Conservation (phyloP, 1,140 invertebrate species). For the Ephestia elutella region DNA sequence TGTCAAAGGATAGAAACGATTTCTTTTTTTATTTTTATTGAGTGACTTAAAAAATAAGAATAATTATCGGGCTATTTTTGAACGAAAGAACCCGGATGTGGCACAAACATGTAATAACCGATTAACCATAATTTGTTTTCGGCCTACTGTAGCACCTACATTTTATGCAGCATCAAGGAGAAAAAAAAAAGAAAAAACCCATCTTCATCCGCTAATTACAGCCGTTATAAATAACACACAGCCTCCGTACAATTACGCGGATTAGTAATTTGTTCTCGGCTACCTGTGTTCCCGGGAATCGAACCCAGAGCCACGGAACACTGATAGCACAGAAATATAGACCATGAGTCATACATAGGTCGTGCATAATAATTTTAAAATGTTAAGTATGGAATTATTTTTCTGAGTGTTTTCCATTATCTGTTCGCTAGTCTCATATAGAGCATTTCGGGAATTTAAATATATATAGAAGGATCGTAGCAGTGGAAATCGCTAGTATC, state of each 20-base stretch:
- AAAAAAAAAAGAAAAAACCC: not conserved
- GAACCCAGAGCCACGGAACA: not conserved
- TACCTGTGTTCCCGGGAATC: conserved; percentile 55
- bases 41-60: too few species aligned
- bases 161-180: not conserved
- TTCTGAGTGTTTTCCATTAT: too few species aligned
- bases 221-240: conserved; percentile 47
- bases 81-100: not conserved
- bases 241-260: conserved; percentile 42
- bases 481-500: too few species aligned
- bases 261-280: conserved; percentile 59
- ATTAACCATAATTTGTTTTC: conserved; percentile 1
- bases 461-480: too few species aligned
- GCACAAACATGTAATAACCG: not conserved
- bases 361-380: too few species aligned
- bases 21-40: too few species aligned
- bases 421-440: too few species aligned
- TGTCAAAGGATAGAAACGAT: too few species aligned
- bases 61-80: not conserved
- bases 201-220: conserved; percentile 17
- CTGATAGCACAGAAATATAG: not conserved
- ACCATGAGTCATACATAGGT: too few species aligned
- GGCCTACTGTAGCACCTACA: not conserved
- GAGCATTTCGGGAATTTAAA: too few species aligned
- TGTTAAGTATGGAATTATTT: too few species aligned